Evolutionary conservation across 2,113 vertebrate species (phyloP).

Genomic region (Amblyornis subalaris): DNA sequence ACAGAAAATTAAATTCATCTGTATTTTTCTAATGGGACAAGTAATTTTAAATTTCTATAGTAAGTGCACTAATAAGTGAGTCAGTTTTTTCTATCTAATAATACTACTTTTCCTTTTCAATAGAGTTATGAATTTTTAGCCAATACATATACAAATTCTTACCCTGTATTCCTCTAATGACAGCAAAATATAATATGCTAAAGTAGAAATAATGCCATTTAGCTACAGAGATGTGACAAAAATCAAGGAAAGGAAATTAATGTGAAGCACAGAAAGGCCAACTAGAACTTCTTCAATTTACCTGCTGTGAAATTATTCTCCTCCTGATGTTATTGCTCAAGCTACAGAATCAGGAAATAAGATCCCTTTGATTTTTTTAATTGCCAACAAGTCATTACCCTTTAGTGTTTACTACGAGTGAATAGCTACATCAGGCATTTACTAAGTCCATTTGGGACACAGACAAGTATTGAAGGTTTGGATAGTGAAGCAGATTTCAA

Average conservation of each 20-base stretch:
- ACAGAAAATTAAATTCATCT: neutral
- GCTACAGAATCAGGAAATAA: neutral
- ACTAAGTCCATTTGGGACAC: neutral
- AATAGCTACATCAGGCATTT: neutral
- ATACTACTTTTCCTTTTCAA: neutral
- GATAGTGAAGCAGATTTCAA: neutral
- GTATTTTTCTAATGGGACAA: neutral
- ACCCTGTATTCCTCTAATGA: neutral
- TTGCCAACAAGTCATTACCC: neutral
- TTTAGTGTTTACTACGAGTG: neutral
- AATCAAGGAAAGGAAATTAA: neutral
- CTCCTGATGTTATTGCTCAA: neutral
- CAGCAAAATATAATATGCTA: neutral
- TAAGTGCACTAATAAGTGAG: neutral
- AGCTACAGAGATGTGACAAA: neutral
- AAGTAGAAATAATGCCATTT: neutral
- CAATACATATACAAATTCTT: neutral
- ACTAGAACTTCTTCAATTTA: neutral
- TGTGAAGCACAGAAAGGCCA: neutral
- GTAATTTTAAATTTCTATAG: neutral
- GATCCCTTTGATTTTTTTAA: neutral
- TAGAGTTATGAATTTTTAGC: neutral
- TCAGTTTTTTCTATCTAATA: neutral
- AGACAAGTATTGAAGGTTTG: neutral
- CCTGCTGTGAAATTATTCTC: neutral